Evolutionary conservation across 2,888 invertebrate species (phyloP).

Genomic region (Melanostoma mellinum): DNA sequence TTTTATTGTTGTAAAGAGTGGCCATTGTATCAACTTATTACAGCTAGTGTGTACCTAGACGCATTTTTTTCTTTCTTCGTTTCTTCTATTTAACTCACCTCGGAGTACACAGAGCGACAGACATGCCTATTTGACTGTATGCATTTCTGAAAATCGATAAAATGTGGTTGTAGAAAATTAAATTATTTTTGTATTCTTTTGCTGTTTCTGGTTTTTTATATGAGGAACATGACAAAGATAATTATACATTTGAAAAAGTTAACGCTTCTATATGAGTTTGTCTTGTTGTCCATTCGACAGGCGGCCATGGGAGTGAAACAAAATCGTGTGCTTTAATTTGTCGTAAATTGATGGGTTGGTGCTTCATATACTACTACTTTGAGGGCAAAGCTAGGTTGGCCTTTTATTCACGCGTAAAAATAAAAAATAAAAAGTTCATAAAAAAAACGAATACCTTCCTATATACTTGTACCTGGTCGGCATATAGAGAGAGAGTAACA

Average conservation of each 20-base stretch:
- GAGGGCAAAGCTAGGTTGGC: no score
- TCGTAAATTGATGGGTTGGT: no score
- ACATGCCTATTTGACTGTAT: slow-evolving; percentile 61
- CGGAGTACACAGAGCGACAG: slow-evolving; percentile 59
- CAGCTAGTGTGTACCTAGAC: slow-evolving; percentile 64
- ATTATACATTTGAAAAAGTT: slow-evolving; percentile 1
- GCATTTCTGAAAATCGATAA: slow-evolving; percentile 73
- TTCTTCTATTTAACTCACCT: slow-evolving; percentile 41
- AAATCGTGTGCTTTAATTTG: no score
- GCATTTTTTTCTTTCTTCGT: slow-evolving; percentile 29
- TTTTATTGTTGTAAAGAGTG: slow-evolving; percentile 14
- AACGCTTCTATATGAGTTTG: background rate
- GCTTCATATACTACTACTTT: no score
- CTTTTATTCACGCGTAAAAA: no score
- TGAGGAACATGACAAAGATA: background rate
- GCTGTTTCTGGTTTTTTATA: background rate
- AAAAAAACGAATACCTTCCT: no score
- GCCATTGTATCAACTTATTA: slow-evolving; percentile 9
- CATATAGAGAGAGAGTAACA: no score
- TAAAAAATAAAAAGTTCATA: no score
- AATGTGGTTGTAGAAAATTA: slow-evolving; percentile 67
- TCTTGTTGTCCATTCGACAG: no score
- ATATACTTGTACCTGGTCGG: no score
- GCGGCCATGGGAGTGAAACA: no score
- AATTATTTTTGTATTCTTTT: slow-evolving; percentile 9